Base-by-base conservation (phyloP, 2,888 invertebrate species). In the Tinea pellionella region DNA sequence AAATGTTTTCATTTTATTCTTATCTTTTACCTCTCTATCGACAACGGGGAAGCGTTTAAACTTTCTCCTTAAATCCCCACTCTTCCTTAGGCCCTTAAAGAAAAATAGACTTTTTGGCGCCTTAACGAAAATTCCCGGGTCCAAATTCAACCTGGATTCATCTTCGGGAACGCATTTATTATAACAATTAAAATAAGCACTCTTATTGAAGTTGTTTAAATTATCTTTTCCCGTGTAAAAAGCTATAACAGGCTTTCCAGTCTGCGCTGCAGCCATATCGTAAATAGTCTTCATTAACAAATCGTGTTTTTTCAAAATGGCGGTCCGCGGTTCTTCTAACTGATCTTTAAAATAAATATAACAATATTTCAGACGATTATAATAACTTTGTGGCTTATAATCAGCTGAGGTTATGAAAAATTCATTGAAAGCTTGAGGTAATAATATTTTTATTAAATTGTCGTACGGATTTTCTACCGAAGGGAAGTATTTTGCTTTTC, bases 171-270 rank as follows among this genome's bases (percentile, higher is more conserved):
- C 1, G 59, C 12, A 2, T 61, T 61, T 0, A 59, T 41, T 0
- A 67, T 64, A 7, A 65, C 65, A 0, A 64, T 58, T 0, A 68
- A 64, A 0, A 65, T 41, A 16, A 65, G 2, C 53, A 16, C 18
- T 51, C 11, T 9, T 13, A 53, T 24, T 18, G 18, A 2, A 24
- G 3, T 19, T n/a, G 24, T 47, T n/a, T 0, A 78, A 75, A 60
- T 83, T 84, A 0, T 58, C 4, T 60, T 72, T 81, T 0, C 83
- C 84, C 0, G 83, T 82, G 60, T 84, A 84, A 63, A 77, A 77
- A 0, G 70, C 78, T 0, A 81, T 13, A 0, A 82, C 61, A 0
- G 77, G 71, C 0, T 75, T 77, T 0, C 62, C 15, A 2, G 69
- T 68, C 2, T 67, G 16, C 37, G 68, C 63, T 0, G 66, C 66